Evolutionary conservation across 2,797 vertebrate genomes (phyloP).

Genomic region (Apogon hyalosoma): DNA sequence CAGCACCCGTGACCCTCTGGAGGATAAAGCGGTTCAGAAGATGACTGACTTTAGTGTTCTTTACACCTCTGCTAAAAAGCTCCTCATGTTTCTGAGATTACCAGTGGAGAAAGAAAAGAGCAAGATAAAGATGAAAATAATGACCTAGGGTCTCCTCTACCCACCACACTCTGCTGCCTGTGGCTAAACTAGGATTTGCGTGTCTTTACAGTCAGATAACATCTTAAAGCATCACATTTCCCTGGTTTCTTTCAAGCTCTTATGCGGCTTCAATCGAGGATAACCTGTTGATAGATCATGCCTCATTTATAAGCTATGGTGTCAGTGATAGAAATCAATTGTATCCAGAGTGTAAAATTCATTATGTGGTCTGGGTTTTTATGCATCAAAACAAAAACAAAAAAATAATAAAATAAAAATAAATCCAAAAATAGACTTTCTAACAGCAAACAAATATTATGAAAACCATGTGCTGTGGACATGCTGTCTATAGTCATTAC

Average conservation of each 20-base stretch:
- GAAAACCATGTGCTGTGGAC: constrained; percentile 13
- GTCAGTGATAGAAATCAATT: not conserved
- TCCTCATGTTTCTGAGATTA: not conserved
- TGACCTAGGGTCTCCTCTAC: not conserved
- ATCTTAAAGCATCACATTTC: constrained; percentile 47
- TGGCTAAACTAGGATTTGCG: constrained; percentile 33
- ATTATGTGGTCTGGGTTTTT: constrained; percentile 33
- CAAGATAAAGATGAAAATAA: not conserved
- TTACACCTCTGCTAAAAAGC: too few relatives aligned
- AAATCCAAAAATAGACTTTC: constrained; percentile 5
- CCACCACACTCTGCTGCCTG: not conserved
- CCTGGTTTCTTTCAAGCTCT: constrained; percentile 6
- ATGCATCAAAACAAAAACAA: not conserved
- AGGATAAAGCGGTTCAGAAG: too few relatives aligned
- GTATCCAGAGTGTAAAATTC: constrained; percentile 2
- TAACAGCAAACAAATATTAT: constrained; percentile 1
- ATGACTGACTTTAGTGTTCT: too few relatives aligned
- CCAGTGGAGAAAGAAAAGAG: not conserved
- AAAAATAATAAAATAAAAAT: too few relatives aligned
- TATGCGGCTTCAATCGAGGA: constrained; percentile 15
- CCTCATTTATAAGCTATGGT: constrained; percentile 5
- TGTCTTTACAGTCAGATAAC: constrained; percentile 36
- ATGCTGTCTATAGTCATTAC: constrained; percentile 27
- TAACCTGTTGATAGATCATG: not conserved
- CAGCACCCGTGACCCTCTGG: too few relatives aligned